Base-by-base conservation (phyloP, 1,140 invertebrate genomes). In the Apolygus lucorum region DNA sequence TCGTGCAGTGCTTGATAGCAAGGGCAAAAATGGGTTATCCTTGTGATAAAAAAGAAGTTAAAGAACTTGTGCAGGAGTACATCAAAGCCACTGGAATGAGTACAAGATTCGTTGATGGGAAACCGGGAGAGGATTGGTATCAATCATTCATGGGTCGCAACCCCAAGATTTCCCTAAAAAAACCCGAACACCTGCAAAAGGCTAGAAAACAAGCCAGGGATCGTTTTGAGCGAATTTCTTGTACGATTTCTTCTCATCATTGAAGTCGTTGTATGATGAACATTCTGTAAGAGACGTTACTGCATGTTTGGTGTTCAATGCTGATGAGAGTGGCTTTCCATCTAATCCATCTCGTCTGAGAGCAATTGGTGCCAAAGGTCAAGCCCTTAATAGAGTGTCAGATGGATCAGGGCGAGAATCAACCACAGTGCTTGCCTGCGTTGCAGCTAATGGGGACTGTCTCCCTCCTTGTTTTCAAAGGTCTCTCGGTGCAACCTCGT, bases 71-170 rank as follows among this genome's bases (percentile, higher is more conserved):
- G 27, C 28, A 42, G 17, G 69, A 77, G n/a, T 79, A 76, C 72
- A 73, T 77, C 2, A 72, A 67, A 25, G 24, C 63, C 52, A 79
- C 78, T 71, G 74, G 75, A 26, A 73, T 78, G 17, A 59, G 71
- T 54, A 77, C 74, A 22, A 69, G 72, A 22, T 79, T 79, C 72
- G 78, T 76, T 72, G 71, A 78, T 74, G 74, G 72, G 14, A 72
- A 68, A 52, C 79, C 79, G 27, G 78, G 78, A 4, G 67, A 77
- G 26, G 77, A 78, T 26, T 80, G 76, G 77, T 79, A 79, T 69
- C 25, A 69, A 17, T 52, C 63, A 24, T 80, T 80, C 70, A 73
- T 72, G 70, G 71, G 75, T 69, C 70, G 78, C 14, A 71, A 79
- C 49, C 42, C 69, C 64, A 65, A 72, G 52, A 64, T 80, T 1